Evolutionary conservation across 2,113 vertebrate species (phyloP).

Genomic region (Oncorhynchus clarkii): DNA sequence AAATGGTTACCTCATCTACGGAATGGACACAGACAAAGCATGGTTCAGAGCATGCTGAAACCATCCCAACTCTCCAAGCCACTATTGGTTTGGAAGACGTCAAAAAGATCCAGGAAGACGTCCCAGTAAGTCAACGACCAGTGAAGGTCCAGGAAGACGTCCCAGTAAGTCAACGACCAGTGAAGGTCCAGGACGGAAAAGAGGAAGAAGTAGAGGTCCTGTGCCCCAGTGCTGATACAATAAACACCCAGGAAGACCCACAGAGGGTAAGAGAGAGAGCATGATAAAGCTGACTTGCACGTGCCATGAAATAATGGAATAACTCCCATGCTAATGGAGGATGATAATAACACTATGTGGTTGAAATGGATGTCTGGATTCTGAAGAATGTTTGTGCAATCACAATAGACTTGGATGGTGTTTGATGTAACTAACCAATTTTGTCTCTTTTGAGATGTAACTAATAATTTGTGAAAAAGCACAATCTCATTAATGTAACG

Average conservation of each 20-base stretch:
- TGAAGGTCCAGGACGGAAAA: conserved; percentile 25
- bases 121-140: conserved; percentile 15
- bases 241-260: conserved; percentile 29
- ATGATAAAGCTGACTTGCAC: conserved; percentile 35
- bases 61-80: conserved; percentile 11
- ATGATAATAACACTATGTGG: conserved; percentile 19
- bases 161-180: too few relatives aligned
- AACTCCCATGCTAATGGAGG: conserved; percentile 32
- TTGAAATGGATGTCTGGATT: conserved; percentile 6
- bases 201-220: conserved; percentile 25
- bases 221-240: conserved; percentile 5
- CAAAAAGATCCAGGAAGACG: conserved; percentile 8
- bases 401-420: background rate
- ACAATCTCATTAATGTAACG: too few relatives aligned
- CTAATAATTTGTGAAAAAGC: background rate
- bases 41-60: background rate
- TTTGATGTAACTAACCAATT: conserved; percentile 7
- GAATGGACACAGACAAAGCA: background rate
- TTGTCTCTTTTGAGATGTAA: background rate
- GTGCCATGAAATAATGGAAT: conserved; percentile 26
- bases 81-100: conserved; percentile 21
- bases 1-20: background rate
- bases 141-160: conserved; percentile 19
- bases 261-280: conserved; percentile 69
- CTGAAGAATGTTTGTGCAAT: background rate